phyloP scores from a whole-genome alignment of 2,113 vertebrate species.

The Ophiodon elongatus region DNA sequence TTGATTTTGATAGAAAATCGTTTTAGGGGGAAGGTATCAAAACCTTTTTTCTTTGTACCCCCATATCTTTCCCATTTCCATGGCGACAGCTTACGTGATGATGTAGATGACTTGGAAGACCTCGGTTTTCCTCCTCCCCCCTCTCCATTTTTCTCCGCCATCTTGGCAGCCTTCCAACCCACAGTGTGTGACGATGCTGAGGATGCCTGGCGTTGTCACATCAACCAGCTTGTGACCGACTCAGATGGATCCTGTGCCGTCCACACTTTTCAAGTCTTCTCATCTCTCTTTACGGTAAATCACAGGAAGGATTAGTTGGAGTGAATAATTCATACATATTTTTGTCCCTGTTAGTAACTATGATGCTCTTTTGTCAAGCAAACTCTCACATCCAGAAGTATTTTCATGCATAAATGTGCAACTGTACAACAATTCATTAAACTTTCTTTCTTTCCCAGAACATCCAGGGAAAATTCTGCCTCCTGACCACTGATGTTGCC shows the following conservation, averaged over 20 bases:
- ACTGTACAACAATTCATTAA: background rate
- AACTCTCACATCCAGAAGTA: background rate
- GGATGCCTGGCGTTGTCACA: constrained; percentile 94
- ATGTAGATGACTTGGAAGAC: constrained; percentile 87
- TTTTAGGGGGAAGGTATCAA: constrained; percentile 27
- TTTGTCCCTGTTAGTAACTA: background rate
- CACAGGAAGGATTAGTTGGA: background rate
- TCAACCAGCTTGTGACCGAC: constrained; percentile 96
- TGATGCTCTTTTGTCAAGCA: background rate
- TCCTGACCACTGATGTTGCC: constrained; percentile 94
- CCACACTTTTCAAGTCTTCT: constrained; percentile 99
- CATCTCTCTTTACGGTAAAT: constrained; percentile 95
- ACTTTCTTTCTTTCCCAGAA: constrained; percentile 83
- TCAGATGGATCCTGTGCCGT: constrained; percentile 96
- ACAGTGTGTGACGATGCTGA: constrained; percentile 91
- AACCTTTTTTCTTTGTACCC: constrained; percentile 16
- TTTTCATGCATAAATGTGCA: background rate
- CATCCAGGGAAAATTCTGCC: constrained; percentile 98
- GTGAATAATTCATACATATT: background rate
- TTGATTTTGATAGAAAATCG: constrained; percentile 6
- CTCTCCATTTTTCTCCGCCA: constrained; percentile 98
- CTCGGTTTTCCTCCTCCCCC: constrained; percentile 91
- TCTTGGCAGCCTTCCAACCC: constrained; percentile 97
- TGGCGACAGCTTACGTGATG: constrained; percentile 89
- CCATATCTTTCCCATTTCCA: constrained; percentile 41